Evolutionary conservation across 2,888 invertebrate genomes (phyloP).

Genomic region (Noctua janthina): DNA sequence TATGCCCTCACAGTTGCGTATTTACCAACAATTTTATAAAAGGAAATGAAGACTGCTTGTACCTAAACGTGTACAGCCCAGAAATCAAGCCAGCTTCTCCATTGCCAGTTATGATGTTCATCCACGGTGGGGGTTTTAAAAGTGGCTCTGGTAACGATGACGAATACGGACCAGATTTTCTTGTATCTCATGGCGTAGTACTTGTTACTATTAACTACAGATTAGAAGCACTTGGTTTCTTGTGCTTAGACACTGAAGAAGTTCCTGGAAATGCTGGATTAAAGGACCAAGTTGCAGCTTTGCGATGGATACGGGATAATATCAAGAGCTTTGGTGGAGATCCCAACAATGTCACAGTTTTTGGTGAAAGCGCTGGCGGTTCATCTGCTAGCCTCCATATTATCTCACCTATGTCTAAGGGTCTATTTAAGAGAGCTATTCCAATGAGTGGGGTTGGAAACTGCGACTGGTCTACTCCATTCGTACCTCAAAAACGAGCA

Average conservation of each 20-base stretch:
- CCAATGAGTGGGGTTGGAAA: conserved; percentile 71
- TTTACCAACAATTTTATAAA: conserved; percentile 55
- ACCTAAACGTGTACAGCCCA: conserved; percentile 76
- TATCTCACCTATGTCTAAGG: conserved; percentile 75
- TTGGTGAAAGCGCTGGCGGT: conserved; percentile 77
- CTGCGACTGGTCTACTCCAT: conserved; percentile 74
- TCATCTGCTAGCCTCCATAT: conserved; percentile 69
- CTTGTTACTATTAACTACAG: conserved; percentile 79
- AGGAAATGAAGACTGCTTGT: conserved; percentile 77
- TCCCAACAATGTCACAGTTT: conserved; percentile 74
- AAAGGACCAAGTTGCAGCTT: conserved; percentile 76
- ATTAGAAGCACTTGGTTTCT: conserved; percentile 73
- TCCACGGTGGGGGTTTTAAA: conserved; percentile 76
- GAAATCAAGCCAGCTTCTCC: conserved; percentile 60
- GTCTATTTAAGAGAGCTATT: conserved; percentile 73
- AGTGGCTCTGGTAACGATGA: conserved; percentile 73
- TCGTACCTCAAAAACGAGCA: conserved; percentile 71
- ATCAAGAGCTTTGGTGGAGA: conserved; percentile 75
- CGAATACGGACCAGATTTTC: conserved; percentile 75
- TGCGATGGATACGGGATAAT: conserved; percentile 74
- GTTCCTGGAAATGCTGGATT: conserved; percentile 77
- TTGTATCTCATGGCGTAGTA: conserved; percentile 73
- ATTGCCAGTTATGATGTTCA: conserved; percentile 77
- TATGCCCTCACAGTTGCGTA: conserved; percentile 72
- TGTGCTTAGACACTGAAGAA: conserved; percentile 73